These are phyloP conservation scores for Cydia pomonella DNA, from an alignment of 1,140 invertebrate species.

Conservation along the genomic window DNA sequence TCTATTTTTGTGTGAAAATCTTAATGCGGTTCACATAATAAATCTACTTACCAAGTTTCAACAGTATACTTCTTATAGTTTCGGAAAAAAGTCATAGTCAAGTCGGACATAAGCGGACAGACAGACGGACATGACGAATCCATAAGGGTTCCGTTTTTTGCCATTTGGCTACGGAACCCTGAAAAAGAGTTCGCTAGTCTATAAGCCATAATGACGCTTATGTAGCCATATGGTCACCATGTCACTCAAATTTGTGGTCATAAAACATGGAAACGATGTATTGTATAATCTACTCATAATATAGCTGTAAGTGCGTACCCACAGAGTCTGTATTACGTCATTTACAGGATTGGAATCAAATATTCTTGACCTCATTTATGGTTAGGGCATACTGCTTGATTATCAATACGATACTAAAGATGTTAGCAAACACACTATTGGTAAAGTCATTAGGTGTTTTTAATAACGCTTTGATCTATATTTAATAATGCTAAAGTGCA, in stretches of 20 bases:
- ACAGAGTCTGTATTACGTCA: slow-evolving; percentile 3
- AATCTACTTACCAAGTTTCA: no score
- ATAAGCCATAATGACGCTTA: no score
- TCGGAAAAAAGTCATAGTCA: no score
- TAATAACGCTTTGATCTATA: slow-evolving; percentile 21
- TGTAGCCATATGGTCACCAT: no score
- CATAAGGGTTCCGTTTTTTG: no score
- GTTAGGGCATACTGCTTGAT: not conserved
- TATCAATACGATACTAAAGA: slow-evolving; percentile 10
- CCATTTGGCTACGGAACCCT: no score
- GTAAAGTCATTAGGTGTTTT: slow-evolving; percentile 10
- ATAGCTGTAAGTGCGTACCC: not conserved
- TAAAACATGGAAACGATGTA: slow-evolving; percentile 16
- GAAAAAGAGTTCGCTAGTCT: no score
- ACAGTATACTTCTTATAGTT: no score
- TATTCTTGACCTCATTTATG: slow-evolving; percentile 19
- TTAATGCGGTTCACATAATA: no score
- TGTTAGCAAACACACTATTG: slow-evolving; percentile 1
- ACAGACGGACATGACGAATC: no score
- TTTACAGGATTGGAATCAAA: slow-evolving; percentile 21
- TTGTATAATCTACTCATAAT: not conserved
- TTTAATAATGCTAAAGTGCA: slow-evolving; percentile 26
- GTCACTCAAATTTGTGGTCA: not conserved
- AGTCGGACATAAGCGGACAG: no score
- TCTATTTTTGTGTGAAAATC: no score